Base-by-base conservation (phyloP, 92 coral and sea anemone species). In the Micromussa lordhowensis region DNA sequence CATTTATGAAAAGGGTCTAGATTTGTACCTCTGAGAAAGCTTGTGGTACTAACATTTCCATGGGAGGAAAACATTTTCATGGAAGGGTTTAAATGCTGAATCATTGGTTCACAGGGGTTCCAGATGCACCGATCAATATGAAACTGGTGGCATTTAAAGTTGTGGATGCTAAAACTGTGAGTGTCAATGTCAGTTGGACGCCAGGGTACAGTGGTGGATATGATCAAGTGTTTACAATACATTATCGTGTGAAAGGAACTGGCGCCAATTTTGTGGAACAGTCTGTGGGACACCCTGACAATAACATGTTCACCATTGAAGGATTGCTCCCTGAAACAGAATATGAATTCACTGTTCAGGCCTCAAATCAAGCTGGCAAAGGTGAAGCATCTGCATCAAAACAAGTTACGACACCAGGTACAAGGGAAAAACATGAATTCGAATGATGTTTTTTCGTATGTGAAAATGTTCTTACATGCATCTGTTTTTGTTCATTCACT, bases 171-270 rank as follows among this genome's bases (percentile, higher is more conserved):
- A 81, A 91, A 36, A 95, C 88, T 51, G 92, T 95, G 1, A 89
- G 84, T 78, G 85, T 95, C 14, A 95, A 91, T 31, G 81, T 95
- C 34, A 93, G 94, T 22, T 95, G 98, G 98, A 91, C 92, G 3
- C 93, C 96, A 30, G 98, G 98, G 2, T 95, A 95, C 55, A 83
- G 87, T 68, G 98, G 98, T 29, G 98, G 98, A 14, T 75, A 81
- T 44, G 48, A 58, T 18, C 98, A 95, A 86, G 63, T 51, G 13
- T 95, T 95, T 87, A 80, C 88, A 48, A 77, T 92, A 11, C 91
- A 70, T 78, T 93, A 93, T 80, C 80, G 89, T 12, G 78, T 48
- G 73, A 73, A 68, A 70, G 84, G 83, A 34, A 79, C 73, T 48
- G 75, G 68, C 0, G 89, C 48, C 31, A 58, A 76, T 7, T 91